A percentile compares a stretch with the other conserved stretches of the same genome.
These are phyloP conservation scores for Drosophila falleni DNA, from an alignment of 2,888 invertebrate genomes.

Conservation along the genomic window DNA sequence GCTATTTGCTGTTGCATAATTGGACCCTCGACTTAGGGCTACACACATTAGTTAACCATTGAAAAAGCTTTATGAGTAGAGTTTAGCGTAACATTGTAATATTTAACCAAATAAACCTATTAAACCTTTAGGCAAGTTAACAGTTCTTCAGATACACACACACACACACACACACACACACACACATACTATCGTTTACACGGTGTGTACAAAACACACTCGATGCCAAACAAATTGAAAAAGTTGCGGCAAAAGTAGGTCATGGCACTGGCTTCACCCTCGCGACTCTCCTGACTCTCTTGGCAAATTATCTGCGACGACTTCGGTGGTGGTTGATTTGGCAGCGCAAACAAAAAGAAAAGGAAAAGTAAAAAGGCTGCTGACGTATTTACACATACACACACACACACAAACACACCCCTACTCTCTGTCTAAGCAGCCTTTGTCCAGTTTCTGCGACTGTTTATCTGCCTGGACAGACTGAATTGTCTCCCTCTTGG, in stretches of 20 bases:
- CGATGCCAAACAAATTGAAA: conserved; percentile 72
- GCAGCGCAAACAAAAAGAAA: conserved; percentile 59
- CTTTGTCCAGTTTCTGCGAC: conserved; percentile 45
- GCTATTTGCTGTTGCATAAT: conserved; percentile 49
- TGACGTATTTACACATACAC: conserved; percentile 63
- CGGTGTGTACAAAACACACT: conserved; percentile 26
- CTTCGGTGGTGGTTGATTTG: conserved; percentile 70
- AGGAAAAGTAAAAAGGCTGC: conserved; percentile 67
- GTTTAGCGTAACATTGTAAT: conserved; percentile 62
- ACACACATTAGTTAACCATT: conserved; percentile 48
- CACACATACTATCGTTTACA: no score
- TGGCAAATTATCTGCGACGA: conserved; percentile 73
- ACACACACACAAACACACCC: conserved; percentile 19
- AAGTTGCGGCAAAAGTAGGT: conserved; percentile 73
- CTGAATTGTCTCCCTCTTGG: conserved; percentile 1
- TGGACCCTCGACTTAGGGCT: background rate
- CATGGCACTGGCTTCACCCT: conserved; percentile 59
- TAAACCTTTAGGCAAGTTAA: conserved; percentile 53
- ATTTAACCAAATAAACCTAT: conserved; percentile 71
- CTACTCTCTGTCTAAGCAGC: conserved; percentile 25
- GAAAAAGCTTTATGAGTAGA: conserved; percentile 64
- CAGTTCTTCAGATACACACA: conserved; percentile 14
- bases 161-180: conserved; percentile 6
- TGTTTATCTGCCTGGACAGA: conserved; percentile 62
- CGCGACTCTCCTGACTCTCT: conserved; percentile 41